These are phyloP conservation scores for Drosophila austrosaltans DNA, from an alignment of 2,888 invertebrate species.

Conservation along the genomic window DNA sequence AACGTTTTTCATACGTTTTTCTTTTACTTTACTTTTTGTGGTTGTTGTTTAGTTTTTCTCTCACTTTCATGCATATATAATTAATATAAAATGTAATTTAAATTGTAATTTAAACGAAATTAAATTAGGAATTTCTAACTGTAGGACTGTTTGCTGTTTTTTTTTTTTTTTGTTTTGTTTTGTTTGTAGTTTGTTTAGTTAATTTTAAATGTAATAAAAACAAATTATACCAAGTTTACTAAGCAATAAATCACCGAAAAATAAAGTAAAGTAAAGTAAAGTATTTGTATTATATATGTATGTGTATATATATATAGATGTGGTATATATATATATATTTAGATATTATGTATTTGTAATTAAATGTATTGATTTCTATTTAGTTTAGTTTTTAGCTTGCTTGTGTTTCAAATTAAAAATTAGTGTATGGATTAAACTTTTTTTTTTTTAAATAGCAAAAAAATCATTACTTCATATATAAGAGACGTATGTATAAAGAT, in stretches of 20 bases:
- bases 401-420: conserved; percentile 68
- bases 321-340: conserved; percentile 41
- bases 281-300: conserved; percentile 50
- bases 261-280: conserved; percentile 67
- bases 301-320: conserved; percentile 16
- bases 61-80: conserved; percentile 53
- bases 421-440: conserved; percentile 45
- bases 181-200: conserved; percentile 16
- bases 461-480: conserved; percentile 44
- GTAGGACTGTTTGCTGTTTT: conserved; percentile 55
- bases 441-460: conserved; percentile 45
- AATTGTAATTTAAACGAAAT: conserved; percentile 70
- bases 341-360: conserved; percentile 19
- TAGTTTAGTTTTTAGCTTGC: conserved; percentile 5
- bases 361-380: conserved; percentile 14
- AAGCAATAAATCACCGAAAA: conserved; percentile 78
- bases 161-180: conserved; percentile 2
- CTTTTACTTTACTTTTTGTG: conserved; percentile 66
- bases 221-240: conserved; percentile 71
- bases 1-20: conserved; percentile 56
- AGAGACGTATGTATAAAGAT: conserved; percentile 37
- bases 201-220: conserved; percentile 30
- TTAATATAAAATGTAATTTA: conserved; percentile 57
- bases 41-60: conserved; percentile 56
- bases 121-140: conserved; percentile 75